These are phyloP conservation scores for Thunnus albacares DNA, from an alignment of 2,797 vertebrate species.

Conservation along the genomic window DNA sequence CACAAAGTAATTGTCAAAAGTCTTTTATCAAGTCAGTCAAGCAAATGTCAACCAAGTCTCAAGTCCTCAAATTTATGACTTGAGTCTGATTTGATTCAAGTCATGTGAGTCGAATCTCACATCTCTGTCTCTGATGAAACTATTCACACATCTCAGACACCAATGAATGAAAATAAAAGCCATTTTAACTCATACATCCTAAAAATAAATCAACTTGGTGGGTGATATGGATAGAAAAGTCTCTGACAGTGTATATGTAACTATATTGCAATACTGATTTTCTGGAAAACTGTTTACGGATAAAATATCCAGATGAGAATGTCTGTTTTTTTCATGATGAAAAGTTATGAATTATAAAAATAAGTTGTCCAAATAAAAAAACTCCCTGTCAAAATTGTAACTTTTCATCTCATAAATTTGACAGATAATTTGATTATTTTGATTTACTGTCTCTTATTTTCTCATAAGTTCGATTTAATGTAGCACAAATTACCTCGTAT, in stretches of 20 bases:
- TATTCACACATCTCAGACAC: conserved; percentile 11
- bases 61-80: too few relatives aligned
- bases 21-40: too few relatives aligned
- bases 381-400: background rate
- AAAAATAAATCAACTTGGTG: background rate
- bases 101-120: too few relatives aligned
- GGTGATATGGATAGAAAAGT: background rate
- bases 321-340: background rate
- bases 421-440: background rate
- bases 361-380: too few relatives aligned
- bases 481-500: too few relatives aligned
- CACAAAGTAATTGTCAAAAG: conserved; percentile 46
- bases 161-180: background rate
- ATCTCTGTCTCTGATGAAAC: conserved; percentile 25
- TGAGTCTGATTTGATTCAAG: too few relatives aligned
- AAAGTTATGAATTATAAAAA: background rate
- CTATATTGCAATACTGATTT: background rate
- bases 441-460: background rate
- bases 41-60: too few relatives aligned
- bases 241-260: background rate
- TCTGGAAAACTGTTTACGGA: background rate
- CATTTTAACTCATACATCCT: background rate
- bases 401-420: background rate
- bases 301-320: background rate
- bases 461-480: background rate